A percentile compares a stretch with the other conserved stretches of the same genome.
Conservation (phyloP, 23 tunicate species). For the Styela clava region DNA sequence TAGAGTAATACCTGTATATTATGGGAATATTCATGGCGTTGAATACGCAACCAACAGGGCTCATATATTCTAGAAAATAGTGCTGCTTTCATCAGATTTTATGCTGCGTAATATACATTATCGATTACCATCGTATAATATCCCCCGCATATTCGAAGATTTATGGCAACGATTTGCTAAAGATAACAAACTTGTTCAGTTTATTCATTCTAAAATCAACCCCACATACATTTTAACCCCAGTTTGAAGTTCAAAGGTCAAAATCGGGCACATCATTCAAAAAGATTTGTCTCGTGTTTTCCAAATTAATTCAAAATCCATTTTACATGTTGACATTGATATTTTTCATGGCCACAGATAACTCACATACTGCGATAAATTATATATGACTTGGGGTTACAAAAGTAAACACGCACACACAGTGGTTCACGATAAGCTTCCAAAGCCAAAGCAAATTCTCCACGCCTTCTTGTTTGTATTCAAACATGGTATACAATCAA, state of each 20-base stretch:
- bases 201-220: not conserved
- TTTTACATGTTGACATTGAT: too few species aligned
- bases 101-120: too few species aligned
- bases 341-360: too few species aligned
- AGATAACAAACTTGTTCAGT: not conserved
- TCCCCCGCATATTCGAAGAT: too few species aligned
- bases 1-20: not conserved
- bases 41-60: too few species aligned
- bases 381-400: not conserved
- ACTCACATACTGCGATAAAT: too few species aligned
- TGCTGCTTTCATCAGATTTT: too few species aligned
- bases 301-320: too few species aligned
- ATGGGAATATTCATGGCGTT: too few species aligned
- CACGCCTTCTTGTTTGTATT: conserved; percentile 24
- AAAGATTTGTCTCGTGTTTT: not conserved
- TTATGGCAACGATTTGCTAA: not conserved
- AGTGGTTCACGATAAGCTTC: not conserved
- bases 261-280: not conserved
- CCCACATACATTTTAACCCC: not conserved
- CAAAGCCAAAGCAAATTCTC: conserved; percentile 15
- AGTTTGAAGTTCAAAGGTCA: not conserved
- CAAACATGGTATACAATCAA: conserved; percentile 15
- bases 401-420: not conserved
- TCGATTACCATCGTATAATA: too few species aligned
- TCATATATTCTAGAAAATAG: too few species aligned